Conservation (phyloP, 2,113 vertebrate species). For the Sebastes schlegelii region DNA sequence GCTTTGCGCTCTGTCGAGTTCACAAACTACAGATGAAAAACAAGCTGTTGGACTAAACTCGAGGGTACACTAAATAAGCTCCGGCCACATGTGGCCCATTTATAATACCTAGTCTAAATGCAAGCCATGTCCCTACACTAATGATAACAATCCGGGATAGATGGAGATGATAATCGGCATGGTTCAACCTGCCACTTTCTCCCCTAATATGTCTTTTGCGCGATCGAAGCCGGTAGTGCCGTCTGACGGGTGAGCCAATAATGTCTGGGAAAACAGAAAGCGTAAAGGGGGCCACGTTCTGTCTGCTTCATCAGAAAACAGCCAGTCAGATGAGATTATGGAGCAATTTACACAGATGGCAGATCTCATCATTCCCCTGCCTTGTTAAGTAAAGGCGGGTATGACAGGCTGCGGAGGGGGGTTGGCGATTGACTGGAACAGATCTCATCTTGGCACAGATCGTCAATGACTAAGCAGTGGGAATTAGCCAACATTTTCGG, state of each 20-base stretch:
- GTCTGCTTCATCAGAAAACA: conserved; percentile 49
- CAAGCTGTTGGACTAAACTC: conserved; percentile 27
- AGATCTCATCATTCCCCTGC: conserved; percentile 67
- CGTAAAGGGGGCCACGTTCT: conserved; percentile 9
- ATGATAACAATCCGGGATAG: conserved; percentile 56
- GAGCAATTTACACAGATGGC: conserved; percentile 73
- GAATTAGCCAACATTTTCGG: conserved; percentile 58
- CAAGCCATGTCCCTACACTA: conserved; percentile 37
- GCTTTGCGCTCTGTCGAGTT: conserved; percentile 10
- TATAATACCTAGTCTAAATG: conserved; percentile 41
- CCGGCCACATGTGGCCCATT: conserved; percentile 32
- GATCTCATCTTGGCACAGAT: conserved; percentile 64
- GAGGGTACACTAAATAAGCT: conserved; percentile 12
- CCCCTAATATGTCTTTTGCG: conserved; percentile 43
- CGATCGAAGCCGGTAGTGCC: conserved; percentile 43
- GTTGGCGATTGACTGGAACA: conserved; percentile 44
- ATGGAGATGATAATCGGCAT: conserved; percentile 57
- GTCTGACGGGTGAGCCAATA: conserved; percentile 68
- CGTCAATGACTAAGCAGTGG: conserved; percentile 65
- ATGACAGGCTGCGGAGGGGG: conserved; percentile 51
- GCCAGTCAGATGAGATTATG: conserved; percentile 69
- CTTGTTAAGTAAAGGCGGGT: conserved; percentile 64
- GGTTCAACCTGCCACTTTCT: conserved; percentile 57
- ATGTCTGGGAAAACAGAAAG: conserved; percentile 45
- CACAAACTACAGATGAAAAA: conserved; percentile 28